Conservation (phyloP, 2,113 vertebrate genomes). For the Bettongia penicillata region DNA sequence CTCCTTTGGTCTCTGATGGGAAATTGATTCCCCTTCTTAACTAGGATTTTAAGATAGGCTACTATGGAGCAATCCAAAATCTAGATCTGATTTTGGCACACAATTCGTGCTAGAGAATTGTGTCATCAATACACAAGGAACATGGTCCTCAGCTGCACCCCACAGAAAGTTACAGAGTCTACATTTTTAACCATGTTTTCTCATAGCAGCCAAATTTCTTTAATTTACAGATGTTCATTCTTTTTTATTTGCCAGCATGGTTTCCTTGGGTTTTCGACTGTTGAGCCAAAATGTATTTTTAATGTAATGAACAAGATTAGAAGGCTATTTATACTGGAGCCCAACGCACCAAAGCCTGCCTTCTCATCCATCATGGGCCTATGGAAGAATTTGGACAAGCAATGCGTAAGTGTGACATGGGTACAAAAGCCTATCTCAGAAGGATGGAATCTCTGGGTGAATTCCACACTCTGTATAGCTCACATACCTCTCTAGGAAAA, state of each 20-base stretch:
- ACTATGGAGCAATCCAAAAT: conserved; percentile 39
- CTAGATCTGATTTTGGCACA: not conserved
- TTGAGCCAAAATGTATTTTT: conserved; percentile 47
- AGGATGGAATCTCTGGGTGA: conserved; percentile 18
- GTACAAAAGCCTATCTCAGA: conserved; percentile 46
- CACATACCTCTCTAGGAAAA: not conserved
- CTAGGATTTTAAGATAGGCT: conserved; percentile 57
- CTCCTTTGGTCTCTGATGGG: conserved; percentile 52
- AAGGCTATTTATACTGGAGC: conserved; percentile 51
- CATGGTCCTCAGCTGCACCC: not conserved
- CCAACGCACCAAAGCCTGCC: not conserved
- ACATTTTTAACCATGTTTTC: conserved; percentile 59
- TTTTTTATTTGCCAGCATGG: not conserved
- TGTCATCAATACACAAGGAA: conserved; percentile 6
- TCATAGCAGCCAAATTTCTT: conserved; percentile 43
- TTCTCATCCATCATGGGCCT: conserved; percentile 49
- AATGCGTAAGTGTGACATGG: conserved; percentile 30
- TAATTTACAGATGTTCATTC: conserved; percentile 56
- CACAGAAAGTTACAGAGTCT: conserved; percentile 46
- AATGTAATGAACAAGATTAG: conserved; percentile 14
- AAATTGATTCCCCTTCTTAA: conserved; percentile 53
- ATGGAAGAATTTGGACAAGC: conserved; percentile 38
- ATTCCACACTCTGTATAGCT: not conserved
- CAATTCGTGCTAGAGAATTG: conserved; percentile 5
- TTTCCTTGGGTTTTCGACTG: conserved; percentile 54